These are phyloP conservation scores for Micoletzkya japonica DNA, from an alignment of 2,888 invertebrate genomes.

Conservation along the genomic window DNA sequence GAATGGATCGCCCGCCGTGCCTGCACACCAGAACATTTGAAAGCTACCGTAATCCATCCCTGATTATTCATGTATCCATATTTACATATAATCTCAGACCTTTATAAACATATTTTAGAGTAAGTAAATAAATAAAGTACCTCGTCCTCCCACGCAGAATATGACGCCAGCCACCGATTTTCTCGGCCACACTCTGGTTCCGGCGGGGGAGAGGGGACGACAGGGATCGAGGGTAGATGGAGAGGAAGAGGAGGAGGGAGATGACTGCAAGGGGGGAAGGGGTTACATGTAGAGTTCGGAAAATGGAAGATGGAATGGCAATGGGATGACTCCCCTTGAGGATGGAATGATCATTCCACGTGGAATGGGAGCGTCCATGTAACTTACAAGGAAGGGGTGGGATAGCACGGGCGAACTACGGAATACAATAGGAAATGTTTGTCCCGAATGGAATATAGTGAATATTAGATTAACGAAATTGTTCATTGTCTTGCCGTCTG, in stretches of 20 bases:
- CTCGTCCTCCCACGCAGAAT: constrained; percentile 69
- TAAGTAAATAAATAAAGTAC: constrained; percentile 42
- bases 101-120: background rate
- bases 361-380: too few relatives aligned
- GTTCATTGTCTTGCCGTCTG: too few relatives aligned
- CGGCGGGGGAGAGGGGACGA: constrained; percentile 20
- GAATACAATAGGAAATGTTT: too few relatives aligned
- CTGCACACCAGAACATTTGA: constrained; percentile 20
- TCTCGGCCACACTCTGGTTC: constrained; percentile 57
- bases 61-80: background rate
- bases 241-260: background rate
- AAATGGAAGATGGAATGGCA: too few relatives aligned
- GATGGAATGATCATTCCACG: too few relatives aligned
- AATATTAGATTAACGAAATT: too few relatives aligned
- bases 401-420: too few relatives aligned
- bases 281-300: too few relatives aligned
- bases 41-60: background rate
- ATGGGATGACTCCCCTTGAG: too few relatives aligned
- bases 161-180: constrained; percentile 68
- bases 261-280: background rate
- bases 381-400: too few relatives aligned
- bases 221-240: constrained; percentile 2
- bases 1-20: constrained; percentile 67
- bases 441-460: too few relatives aligned
- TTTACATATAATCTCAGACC: background rate